phyloP scores from a whole-genome alignment of 2,113 vertebrate genomes.

The Hippopotamus amphibius region DNA sequence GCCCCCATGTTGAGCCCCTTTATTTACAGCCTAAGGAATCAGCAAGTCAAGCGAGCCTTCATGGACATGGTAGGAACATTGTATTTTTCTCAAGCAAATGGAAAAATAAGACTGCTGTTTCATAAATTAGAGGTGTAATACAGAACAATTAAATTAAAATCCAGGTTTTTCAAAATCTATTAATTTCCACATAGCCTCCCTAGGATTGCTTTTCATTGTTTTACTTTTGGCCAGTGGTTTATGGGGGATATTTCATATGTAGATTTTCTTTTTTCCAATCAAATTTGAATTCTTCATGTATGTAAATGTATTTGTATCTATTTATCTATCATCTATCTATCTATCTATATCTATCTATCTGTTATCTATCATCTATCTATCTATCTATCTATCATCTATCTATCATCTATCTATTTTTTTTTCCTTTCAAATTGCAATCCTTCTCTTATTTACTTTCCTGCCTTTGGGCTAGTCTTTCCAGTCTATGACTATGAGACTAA shows the following conservation, averaged over 20 bases:
- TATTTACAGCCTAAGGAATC: background rate
- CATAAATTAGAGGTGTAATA: background rate
- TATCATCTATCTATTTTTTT: background rate
- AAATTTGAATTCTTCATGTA: background rate
- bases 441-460: background rate
- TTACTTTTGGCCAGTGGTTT: background rate
- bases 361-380: too few relatives aligned
- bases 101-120: background rate
- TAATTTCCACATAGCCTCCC: background rate
- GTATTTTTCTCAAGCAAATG: background rate
- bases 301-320: background rate
- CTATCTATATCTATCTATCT: too few relatives aligned
- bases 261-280: background rate
- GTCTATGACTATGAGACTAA: background rate
- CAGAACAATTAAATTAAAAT: background rate
- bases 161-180: background rate
- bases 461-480: background rate
- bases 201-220: background rate
- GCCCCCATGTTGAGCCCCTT: conserved; percentile 65
- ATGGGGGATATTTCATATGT: background rate
- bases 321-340: too few relatives aligned
- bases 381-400: too few relatives aligned
- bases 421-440: background rate
- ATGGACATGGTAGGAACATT: background rate
- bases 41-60: conserved; percentile 70